Percentiles rank a stretch among this genome's conserved stretches.
These are phyloP conservation scores for Distichodus sexfasciatus DNA, from an alignment of 2,797 vertebrate genomes.

Conservation along the genomic window DNA sequence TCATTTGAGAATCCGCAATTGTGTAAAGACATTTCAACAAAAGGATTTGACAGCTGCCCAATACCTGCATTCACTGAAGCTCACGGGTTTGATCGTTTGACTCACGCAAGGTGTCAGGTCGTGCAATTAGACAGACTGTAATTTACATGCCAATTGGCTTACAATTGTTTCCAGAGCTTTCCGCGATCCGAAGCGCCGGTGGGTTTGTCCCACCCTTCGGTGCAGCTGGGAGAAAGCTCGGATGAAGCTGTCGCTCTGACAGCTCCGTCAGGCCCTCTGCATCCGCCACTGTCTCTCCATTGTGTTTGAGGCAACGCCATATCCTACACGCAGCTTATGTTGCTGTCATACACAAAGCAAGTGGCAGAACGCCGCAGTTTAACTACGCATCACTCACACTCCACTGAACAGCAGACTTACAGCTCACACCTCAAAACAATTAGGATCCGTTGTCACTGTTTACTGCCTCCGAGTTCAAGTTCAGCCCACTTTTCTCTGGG, in stretches of 20 bases:
- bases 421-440: background rate
- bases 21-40: slow-evolving; percentile 3
- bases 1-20: background rate
- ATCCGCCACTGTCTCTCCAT: slow-evolving; percentile 13
- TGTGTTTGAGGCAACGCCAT: slow-evolving; percentile 20
- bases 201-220: background rate
- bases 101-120: slow-evolving; percentile 6
- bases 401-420: background rate
- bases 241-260: slow-evolving; percentile 33
- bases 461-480: background rate
- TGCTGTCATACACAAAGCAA: slow-evolving; percentile 9
- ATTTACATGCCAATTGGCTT: slow-evolving; percentile 18
- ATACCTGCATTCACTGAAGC: slow-evolving; percentile 9
- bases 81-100: slow-evolving; percentile 7
- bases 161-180: background rate
- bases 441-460: background rate
- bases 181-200: background rate
- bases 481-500: background rate
- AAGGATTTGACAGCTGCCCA: slow-evolving; percentile 1
- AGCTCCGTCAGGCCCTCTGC: slow-evolving; percentile 35
- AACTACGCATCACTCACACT: background rate
- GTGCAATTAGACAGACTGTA: background rate
- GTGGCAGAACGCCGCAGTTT: too few relatives aligned
- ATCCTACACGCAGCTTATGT: slow-evolving; percentile 28
- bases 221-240: slow-evolving; percentile 30